Evolutionary conservation across 2,888 invertebrate genomes (phyloP).

Genomic region (Bugula neritina): DNA sequence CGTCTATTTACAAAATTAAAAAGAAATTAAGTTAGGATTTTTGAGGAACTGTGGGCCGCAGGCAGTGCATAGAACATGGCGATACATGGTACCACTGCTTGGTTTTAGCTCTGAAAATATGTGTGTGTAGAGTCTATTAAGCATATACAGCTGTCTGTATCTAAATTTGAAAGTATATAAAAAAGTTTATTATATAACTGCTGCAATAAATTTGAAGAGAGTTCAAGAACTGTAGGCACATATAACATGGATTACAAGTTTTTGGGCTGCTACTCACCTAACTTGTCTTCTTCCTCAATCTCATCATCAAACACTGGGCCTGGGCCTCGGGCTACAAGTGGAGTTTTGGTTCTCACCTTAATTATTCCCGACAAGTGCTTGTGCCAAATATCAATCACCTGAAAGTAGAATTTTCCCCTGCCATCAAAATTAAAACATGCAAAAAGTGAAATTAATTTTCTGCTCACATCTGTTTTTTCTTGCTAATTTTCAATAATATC

Average conservation of each 20-base stretch:
- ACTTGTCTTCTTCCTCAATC: constrained; percentile 41
- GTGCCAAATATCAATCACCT: constrained; percentile 52
- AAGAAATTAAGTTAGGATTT: too few relatives aligned
- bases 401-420: too few relatives aligned
- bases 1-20: constrained; percentile 44
- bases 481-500: too few relatives aligned
- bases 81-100: too few relatives aligned
- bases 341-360: constrained; percentile 40
- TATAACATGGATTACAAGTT: not conserved
- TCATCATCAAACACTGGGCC: constrained; percentile 41
- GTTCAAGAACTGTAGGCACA: too few relatives aligned
- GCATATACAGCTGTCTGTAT: not conserved
- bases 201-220: too few relatives aligned
- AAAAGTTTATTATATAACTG: too few relatives aligned
- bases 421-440: too few relatives aligned
- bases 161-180: not conserved
- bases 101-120: not conserved
- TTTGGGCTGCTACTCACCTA: constrained; percentile 36
- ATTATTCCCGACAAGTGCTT: constrained; percentile 44
- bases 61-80: too few relatives aligned
- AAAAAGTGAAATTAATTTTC: too few relatives aligned
- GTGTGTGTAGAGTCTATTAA: not conserved
- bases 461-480: too few relatives aligned
- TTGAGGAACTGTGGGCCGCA: too few relatives aligned
- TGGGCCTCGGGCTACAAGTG: constrained; percentile 42